phyloP scores from a whole-genome alignment of 2,888 invertebrate species.

The Ectemnius continuus region DNA sequence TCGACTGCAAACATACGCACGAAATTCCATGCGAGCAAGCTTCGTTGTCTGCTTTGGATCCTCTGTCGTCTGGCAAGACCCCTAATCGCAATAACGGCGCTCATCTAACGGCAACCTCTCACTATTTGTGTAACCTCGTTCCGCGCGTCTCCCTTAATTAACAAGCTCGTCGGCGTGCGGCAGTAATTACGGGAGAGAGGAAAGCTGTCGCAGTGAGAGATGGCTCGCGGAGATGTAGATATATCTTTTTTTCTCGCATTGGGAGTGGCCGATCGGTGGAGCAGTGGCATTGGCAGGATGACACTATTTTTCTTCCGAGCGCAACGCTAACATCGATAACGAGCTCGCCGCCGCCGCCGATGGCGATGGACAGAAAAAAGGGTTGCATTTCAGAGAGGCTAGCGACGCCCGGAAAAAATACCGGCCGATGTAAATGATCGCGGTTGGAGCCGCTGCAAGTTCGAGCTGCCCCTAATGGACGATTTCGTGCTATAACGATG shows the following conservation, averaged over 20 bases:
- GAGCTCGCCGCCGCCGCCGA: neutral
- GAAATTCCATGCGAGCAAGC: too few species aligned
- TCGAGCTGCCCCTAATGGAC: constrained; percentile 18
- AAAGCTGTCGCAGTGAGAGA: constrained; percentile 15
- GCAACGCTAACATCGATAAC: constrained; percentile 18
- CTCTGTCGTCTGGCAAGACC: neutral
- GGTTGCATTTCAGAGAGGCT: neutral
- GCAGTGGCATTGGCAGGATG: neutral
- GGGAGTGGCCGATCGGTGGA: neutral
- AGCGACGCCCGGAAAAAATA: constrained; percentile 8
- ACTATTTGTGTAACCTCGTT: constrained; percentile 49
- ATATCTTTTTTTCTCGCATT: constrained; percentile 17
- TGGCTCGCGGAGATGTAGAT: constrained; percentile 19
- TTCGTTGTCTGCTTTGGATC: too few species aligned
- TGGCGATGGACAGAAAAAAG: constrained; percentile 9
- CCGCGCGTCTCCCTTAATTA: constrained; percentile 58
- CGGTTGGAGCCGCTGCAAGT: neutral
- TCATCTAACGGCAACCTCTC: neutral
- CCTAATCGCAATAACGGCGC: constrained; percentile 13
- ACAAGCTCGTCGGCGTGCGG: constrained; percentile 36
- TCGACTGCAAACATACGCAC: too few species aligned
- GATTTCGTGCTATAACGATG: constrained; percentile 17
- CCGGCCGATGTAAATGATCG: constrained; percentile 25
- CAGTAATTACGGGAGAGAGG: constrained; percentile 37
- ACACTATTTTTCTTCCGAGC: constrained; percentile 9